phyloP scores from a whole-genome alignment of 2,797 vertebrate genomes.

The Chrosomus eos region DNA sequence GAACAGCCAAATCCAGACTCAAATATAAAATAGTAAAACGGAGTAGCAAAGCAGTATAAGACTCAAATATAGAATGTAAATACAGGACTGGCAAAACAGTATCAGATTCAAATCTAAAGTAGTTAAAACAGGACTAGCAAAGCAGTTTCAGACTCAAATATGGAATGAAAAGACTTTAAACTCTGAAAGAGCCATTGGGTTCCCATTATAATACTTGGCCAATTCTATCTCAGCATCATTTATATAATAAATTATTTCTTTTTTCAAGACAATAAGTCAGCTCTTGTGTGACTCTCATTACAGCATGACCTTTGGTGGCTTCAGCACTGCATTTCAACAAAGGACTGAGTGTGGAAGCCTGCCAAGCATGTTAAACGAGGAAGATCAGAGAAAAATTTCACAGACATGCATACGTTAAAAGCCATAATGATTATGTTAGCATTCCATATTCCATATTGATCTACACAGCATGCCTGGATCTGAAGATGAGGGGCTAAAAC shows the following conservation, averaged over 20 bases:
- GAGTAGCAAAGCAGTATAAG: too few relatives aligned
- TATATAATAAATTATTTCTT: slow-evolving; percentile 32
- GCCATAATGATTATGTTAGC: slow-evolving; percentile 54
- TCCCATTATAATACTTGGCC: slow-evolving; percentile 14
- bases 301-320: slow-evolving; percentile 42
- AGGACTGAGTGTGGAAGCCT: slow-evolving; percentile 36
- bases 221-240: slow-evolving; percentile 12
- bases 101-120: too few relatives aligned
- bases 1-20: too few relatives aligned
- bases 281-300: slow-evolving; percentile 44
- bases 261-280: slow-evolving; percentile 32
- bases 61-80: too few relatives aligned
- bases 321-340: slow-evolving; percentile 21
- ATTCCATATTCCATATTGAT: slow-evolving; percentile 54
- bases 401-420: slow-evolving; percentile 30
- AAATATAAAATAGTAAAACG: too few relatives aligned
- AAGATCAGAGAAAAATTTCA: slow-evolving; percentile 32
- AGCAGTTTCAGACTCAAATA: too few relatives aligned
- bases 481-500: slow-evolving; percentile 54
- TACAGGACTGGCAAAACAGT: too few relatives aligned
- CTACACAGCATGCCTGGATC: slow-evolving; percentile 45
- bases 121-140: too few relatives aligned
- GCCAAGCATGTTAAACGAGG: slow-evolving; percentile 32
- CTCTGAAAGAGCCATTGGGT: slow-evolving; percentile 14
- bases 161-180: background rate